Evolutionary conservation across 2,888 invertebrate species (phyloP), one percentile per base, ranked within the genome.

Genomic region (Rhagonycha lutea): DNA sequence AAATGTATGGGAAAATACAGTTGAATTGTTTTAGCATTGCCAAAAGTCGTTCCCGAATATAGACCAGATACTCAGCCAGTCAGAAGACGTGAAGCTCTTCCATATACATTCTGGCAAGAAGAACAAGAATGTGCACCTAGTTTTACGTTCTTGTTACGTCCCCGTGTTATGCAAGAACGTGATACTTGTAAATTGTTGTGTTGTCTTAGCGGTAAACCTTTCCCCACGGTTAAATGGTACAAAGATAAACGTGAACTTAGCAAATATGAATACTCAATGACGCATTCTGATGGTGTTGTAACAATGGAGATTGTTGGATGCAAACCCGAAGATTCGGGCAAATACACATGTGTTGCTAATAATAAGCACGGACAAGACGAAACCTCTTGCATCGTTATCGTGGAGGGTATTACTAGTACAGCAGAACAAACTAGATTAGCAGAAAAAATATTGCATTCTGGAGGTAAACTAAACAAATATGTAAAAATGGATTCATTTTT

Each of bases 121-220:
- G 95, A 95, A 84, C 94, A 94, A 87, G 97, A 97, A 89, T 94
- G 95, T 84, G 96, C 96, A 78, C 99, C 99, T 78, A 94, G 93
- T 86, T 99, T 99, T 91, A 98, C 98, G 85, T 99, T 99, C 96
- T 94, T 97, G 85, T 93, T 99, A 83, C 94, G 99, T 88, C 98
- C 99, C 86, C 96, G 99, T 87, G 96, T 99, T 83, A 99, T 99
- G 93, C 99, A 99, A 90, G 88, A 92, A 84, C 94, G 98, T 80
- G 95, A 96, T 87, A 97, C 97, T 76, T 99, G 99, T 91, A 99
- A 99, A 90, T 92, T 99, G 80, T 93, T 99, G 68, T 98, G 98
- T 89, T 98, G 99, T 85, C 92, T 99, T 78, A 95, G 95, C 84
- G 98, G 98, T 79, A 96, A 96, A 86, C 99, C 99, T 76, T 92